Base-by-base conservation (phyloP, 2,888 invertebrate species). In the Rotaria sp. region DNA sequence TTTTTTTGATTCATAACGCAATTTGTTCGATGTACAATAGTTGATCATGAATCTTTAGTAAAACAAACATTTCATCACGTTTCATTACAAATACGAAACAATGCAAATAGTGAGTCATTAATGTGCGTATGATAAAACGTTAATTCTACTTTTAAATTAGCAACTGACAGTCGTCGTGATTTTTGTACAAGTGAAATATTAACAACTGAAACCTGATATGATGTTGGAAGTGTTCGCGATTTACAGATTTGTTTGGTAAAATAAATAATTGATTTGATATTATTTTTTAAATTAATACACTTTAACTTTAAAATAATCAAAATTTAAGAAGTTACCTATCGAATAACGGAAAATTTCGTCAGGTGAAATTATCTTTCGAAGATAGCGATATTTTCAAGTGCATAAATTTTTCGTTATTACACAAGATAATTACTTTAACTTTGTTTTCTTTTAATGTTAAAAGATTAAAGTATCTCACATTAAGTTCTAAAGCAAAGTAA, bases 41-140 rank as follows among this genome's bases (percentile, higher is more conserved):
- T 99, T 74, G 94, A 96, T 90, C 97, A 97, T 90, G 95, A 96
- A 88, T 98, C 98, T 89, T 95, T 95, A n/a, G 94, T 97, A 88
- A 94, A 95, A 52, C 99, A 99, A 92, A 96, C 96, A 5, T 99
- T 97, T 92, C 99, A 99, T 91, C 99, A 99, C 91, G 97, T 99
- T 89, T 99, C 99, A 90, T 93, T 99, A 88, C 99, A 98, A 92
- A 96, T 99, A 84, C 52, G 85, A 45, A 87, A 86, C 50, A 84
- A 52, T 41, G 84, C 55, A 1, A 75, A 87, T 55, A 84, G 86
- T 55, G 59, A 75, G n/a, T 84, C 8, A 21, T 48, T 80, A n/a
- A 57, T 57, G 0, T 7, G 8, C 3, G 3, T 41, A 41, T 5
- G 3, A 41, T 3, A 41, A 41, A 41, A 41, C 8, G 8, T 41